A percentile compares a stretch with the other conserved stretches of the same genome.
Evolutionary conservation across 2,888 invertebrate genomes (phyloP).

Genomic region (Dryococelus australis): DNA sequence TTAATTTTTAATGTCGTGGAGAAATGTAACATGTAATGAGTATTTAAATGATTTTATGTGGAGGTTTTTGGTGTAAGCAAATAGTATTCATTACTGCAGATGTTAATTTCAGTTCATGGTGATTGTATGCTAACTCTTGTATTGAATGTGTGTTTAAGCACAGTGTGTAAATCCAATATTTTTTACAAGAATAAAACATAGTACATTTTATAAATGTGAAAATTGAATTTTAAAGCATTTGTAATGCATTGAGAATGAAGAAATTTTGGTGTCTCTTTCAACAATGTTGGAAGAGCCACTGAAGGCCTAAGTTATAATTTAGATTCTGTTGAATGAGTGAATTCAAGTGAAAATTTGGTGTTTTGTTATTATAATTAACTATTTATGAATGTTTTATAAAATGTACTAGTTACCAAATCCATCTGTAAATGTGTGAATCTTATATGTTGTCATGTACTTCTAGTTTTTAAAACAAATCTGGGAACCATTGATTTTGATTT

Average conservation of each 20-base stretch:
- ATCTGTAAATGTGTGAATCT: not conserved
- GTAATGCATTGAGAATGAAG: constrained; percentile 9
- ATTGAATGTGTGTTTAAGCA: not conserved
- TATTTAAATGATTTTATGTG: not conserved
- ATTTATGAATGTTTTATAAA: constrained; percentile 6
- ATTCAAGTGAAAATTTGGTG: constrained; percentile 1
- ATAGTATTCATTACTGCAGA: not conserved
- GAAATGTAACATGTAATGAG: not conserved
- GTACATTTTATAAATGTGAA: constrained; percentile 16
- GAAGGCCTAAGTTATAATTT: not conserved
- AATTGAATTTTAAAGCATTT: not conserved
- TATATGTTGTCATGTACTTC: not conserved
- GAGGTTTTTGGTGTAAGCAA: not conserved
- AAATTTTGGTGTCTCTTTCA: constrained; percentile 16
- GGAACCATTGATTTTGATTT: no score
- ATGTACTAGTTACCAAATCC: constrained; percentile 5
- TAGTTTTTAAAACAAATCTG: not conserved
- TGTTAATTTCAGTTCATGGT: not conserved
- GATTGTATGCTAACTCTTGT: constrained; percentile 2
- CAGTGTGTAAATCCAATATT: not conserved
- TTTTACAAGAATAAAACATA: constrained; percentile 16
- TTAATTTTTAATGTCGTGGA: not conserved
- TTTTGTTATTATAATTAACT: constrained; percentile 1
- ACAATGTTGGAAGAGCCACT: constrained; percentile 16
- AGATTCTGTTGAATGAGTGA: constrained; percentile 7